Evolutionary conservation across 2,113 vertebrate species (phyloP).

Genomic region (Cnemophilus loriae): DNA sequence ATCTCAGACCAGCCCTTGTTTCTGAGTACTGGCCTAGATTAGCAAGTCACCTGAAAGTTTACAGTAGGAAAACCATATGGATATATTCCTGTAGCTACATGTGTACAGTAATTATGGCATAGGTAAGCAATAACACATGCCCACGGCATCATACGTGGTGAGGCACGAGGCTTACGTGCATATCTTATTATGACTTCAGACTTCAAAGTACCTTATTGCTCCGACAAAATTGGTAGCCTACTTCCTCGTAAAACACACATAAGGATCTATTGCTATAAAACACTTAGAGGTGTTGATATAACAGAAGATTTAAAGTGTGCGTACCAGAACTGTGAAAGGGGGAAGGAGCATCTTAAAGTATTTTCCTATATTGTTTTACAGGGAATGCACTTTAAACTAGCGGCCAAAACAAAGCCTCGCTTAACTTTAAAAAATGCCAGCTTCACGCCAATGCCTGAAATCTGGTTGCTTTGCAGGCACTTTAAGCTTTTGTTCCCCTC

Average conservation of each 20-base stretch:
- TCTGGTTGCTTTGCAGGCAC: not conserved
- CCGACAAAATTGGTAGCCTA: slow-evolving; percentile 57
- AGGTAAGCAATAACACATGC: slow-evolving; percentile 49
- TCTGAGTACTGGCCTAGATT: not conserved
- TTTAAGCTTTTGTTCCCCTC: not conserved
- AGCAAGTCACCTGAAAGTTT: slow-evolving; percentile 37
- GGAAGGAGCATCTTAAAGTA: not conserved
- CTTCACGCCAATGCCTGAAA: not conserved
- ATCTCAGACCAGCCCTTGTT: not conserved
- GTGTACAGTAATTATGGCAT: slow-evolving; percentile 26
- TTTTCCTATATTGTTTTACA: not conserved
- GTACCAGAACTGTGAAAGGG: not conserved
- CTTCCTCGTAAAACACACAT: slow-evolving; percentile 30
- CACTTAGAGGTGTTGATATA: not conserved
- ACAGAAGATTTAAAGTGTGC: not conserved
- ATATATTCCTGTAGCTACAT: slow-evolving; percentile 56
- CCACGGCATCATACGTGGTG: slow-evolving; percentile 50
- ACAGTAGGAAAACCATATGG: slow-evolving; percentile 48
- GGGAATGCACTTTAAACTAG: not conserved
- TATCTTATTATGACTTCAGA: slow-evolving; percentile 46
- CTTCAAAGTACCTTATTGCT: slow-evolving; percentile 55
- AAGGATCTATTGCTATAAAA: not conserved
- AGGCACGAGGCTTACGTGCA: slow-evolving; percentile 49
- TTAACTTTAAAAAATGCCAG: not conserved
- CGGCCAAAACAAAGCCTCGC: not conserved